phyloP scores from a whole-genome alignment of 2,113 vertebrate species.

The Ascaphus truei region DNA sequence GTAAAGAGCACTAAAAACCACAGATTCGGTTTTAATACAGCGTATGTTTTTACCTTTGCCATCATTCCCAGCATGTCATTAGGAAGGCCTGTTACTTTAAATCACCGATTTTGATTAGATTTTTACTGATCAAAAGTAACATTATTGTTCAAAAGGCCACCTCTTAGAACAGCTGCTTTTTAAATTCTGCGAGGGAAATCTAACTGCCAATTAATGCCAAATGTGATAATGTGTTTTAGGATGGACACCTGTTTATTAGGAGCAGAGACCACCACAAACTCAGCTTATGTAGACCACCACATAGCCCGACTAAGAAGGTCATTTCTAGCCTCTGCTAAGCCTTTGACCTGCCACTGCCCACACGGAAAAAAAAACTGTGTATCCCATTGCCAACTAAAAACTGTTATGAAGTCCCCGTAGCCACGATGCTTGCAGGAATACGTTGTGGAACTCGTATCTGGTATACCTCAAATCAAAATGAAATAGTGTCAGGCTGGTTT shows the following conservation, averaged over 20 bases:
- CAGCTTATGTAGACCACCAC: neutral
- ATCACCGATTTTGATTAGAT: neutral
- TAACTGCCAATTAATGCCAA: neutral
- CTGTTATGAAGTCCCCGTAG: neutral
- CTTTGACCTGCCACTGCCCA: neutral
- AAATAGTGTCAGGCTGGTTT: slow-evolving; percentile 64
- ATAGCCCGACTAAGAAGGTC: neutral
- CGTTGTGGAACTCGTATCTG: slow-evolving; percentile 52
- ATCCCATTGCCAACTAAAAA: neutral
- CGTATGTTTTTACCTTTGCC: too few relatives aligned
- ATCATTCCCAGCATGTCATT: neutral
- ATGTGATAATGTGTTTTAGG: neutral
- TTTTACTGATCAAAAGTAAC: neutral
- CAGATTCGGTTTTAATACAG: too few relatives aligned
- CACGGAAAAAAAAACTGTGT: neutral
- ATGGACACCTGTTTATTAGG: neutral
- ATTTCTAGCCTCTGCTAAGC: neutral
- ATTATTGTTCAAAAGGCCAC: neutral
- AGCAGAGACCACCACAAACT: neutral
- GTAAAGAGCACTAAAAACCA: too few relatives aligned
- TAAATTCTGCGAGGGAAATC: neutral
- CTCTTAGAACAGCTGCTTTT: neutral
- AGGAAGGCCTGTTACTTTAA: neutral
- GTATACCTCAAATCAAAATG: slow-evolving; percentile 60
- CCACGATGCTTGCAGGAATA: neutral